Base-by-base conservation (phyloP, 2,888 invertebrate species). In the Agrochola circellaris region DNA sequence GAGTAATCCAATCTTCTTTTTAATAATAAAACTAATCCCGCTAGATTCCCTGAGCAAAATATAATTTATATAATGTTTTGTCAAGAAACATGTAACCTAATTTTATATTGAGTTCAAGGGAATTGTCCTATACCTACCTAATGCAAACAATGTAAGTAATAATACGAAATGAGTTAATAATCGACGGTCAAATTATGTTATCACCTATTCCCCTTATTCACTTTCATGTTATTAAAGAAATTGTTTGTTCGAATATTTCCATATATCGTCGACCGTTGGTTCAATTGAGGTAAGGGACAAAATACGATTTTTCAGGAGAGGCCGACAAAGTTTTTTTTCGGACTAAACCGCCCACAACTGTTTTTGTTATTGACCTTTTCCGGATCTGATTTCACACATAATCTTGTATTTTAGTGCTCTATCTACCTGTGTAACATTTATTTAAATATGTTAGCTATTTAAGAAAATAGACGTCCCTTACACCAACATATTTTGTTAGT, bases 171-270 rank as follows among this genome's bases (percentile, higher is more conserved):
- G 23, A n/a, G 61, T 73, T 61, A 20, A 81, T 84, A 66, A 85
- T 81, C 15, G 84, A 80, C 65, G 48, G 23, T 42, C 83, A 48
- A 81, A 71, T 79, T 79, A 81, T 67, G 61, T 61, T n/a, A 68
- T 45, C 54, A 60, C n/a, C 23, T 78, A 34, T 56, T 51, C 48
- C 23, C 45, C n/a, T 54, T 68, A 64, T 66, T 45, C 58, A 64
- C 34, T 75, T 68, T 65, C 54, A 74, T 2, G 26, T 42, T 85
- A 81, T 84, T 84, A 81, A 84, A 51, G 15, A 81, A 79, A 81
- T 79, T 80, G 67, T 66, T 84, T 69, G 68, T 34, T 30, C 20
- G n/a, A 56, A 34, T 48, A 56, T 6, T 58, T 42, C 23, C 20
- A 30, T 54, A 1, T 23, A 20, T n/a, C n/a, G n/a, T n/a, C n/a